A percentile compares a stretch with the other conserved stretches of the same genome.
Conservation (phyloP, 2,888 invertebrate genomes). For the Trileptium ribeirensis region DNA sequence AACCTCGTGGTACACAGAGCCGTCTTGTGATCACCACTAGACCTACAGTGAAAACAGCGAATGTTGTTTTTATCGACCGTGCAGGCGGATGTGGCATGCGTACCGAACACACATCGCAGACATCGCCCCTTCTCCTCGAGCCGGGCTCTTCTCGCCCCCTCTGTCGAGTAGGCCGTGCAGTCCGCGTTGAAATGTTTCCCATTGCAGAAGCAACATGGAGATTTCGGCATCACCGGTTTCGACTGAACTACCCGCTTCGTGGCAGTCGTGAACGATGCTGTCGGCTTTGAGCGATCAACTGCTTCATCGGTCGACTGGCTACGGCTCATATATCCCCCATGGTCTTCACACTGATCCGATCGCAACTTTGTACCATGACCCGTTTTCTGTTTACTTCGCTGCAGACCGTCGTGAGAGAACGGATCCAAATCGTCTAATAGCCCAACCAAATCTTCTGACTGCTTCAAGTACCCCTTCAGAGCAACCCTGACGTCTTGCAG, state of each 20-base stretch:
- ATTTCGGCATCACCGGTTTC: neutral
- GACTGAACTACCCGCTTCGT: neutral
- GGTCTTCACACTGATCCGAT: neutral
- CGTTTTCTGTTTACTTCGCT: neutral
- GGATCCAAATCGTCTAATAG: neutral
- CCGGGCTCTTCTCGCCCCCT: neutral
- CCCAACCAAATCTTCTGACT: neutral
- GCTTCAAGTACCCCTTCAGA: neutral
- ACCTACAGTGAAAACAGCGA: neutral
- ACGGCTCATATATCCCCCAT: no score
- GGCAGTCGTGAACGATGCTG: neutral
- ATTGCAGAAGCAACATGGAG: neutral
- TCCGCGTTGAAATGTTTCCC: neutral
- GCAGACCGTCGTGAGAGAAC: neutral
- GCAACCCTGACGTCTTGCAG: neutral
- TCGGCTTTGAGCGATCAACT: neutral
- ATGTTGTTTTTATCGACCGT: neutral
- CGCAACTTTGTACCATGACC: neutral
- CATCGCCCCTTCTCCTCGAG: neutral
- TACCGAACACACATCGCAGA: neutral
- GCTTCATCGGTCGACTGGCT: no score
- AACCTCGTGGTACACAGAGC: neutral
- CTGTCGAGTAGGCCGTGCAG: neutral
- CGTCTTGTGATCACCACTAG: neutral
- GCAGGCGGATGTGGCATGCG: neutral